These are phyloP conservation scores for Pammene fasciana DNA, from an alignment of 2,888 invertebrate species.

Conservation along the genomic window DNA sequence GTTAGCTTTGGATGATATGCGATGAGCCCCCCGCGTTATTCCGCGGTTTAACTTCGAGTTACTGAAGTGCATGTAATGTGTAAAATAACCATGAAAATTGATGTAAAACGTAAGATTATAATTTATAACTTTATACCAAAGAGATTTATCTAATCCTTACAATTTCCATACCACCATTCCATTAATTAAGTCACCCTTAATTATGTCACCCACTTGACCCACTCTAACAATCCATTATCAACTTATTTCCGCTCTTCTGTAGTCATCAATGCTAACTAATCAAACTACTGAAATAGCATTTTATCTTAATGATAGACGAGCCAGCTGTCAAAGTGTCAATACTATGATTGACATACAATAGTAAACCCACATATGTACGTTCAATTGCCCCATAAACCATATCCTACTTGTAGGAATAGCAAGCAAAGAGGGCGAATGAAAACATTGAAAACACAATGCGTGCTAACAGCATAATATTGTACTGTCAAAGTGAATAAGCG, in stretches of 20 bases:
- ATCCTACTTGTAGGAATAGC: constrained; percentile 11
- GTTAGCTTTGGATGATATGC: constrained; percentile 34
- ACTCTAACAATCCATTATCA: no score
- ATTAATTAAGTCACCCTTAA: no score
- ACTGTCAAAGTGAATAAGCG: constrained; percentile 48
- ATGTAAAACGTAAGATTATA: neutral
- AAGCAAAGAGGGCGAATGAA: constrained; percentile 22
- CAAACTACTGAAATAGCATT: no score
- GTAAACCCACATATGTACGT: constrained; percentile 4
- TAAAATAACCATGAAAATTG: neutral
- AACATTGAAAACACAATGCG: constrained; percentile 40
- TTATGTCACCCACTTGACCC: no score
- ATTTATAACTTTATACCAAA: neutral
- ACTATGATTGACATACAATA: constrained; percentile 8
- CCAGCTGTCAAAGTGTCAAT: neutral
- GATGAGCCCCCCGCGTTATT: constrained; percentile 13
- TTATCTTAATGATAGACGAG: neutral
- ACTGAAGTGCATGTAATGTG: neutral
- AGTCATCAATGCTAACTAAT: no score
- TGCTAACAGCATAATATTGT: constrained; percentile 45
- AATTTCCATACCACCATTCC: no score
- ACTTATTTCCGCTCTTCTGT: no score
- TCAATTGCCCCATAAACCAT: constrained; percentile 10
- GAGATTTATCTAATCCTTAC: neutral
- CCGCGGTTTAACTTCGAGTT: neutral